Evolutionary conservation across 2,888 invertebrate species (phyloP).

Genomic region (Tyria jacobaeae): DNA sequence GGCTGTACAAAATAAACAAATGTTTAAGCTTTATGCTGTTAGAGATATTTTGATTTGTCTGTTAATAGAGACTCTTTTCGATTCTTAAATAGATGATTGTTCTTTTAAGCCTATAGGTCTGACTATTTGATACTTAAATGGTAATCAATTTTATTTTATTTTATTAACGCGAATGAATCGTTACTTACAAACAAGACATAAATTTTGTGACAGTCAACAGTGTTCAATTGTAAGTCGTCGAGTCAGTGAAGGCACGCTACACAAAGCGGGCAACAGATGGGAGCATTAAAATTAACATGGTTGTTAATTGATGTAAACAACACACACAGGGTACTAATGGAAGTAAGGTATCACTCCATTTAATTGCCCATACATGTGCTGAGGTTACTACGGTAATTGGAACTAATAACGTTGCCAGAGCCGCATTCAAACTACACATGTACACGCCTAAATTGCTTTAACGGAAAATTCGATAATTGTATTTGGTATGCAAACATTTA

Average conservation of each 20-base stretch:
- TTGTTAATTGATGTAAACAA: conserved; percentile 84
- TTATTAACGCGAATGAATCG: conserved; percentile 32
- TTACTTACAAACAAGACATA: conserved; percentile 38
- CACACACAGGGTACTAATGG: conserved; percentile 77
- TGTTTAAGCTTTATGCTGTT: not conserved
- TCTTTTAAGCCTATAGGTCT: not conserved
- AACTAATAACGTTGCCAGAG: conserved; percentile 78
- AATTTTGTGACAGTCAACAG: conserved; percentile 47
- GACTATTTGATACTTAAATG: not conserved
- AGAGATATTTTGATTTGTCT: not conserved
- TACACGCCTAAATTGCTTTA: conserved; percentile 61
- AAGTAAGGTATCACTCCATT: conserved; percentile 84
- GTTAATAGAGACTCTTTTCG: not conserved
- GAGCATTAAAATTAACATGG: conserved; percentile 78
- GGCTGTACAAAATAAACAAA: not conserved
- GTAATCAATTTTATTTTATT: conserved; percentile 22
- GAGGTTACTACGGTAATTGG: conserved; percentile 84
- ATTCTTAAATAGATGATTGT: not conserved
- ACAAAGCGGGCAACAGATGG: conserved; percentile 66
- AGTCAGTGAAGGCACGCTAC: conserved; percentile 58
- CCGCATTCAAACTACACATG: conserved; percentile 67
- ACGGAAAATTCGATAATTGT: conserved; percentile 56
- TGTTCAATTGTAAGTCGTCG: conserved; percentile 47
- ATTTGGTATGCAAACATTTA: conserved; percentile 26
- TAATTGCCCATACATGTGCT: conserved; percentile 83